phyloP scores from a whole-genome alignment of 2,113 vertebrate genomes.

The Excalfactoria chinensis region DNA sequence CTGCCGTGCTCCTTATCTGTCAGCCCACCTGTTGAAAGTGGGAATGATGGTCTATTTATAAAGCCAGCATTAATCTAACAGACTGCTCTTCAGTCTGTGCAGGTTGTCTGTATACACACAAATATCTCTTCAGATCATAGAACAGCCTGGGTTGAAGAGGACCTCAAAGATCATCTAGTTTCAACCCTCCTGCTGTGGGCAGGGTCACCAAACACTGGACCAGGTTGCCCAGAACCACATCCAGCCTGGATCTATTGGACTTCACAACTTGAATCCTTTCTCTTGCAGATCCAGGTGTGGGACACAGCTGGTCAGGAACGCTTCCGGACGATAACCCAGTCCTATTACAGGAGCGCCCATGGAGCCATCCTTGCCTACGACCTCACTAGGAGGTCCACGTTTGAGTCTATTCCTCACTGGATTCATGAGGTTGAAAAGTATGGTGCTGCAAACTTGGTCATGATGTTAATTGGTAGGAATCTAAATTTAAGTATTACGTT shows the following conservation, averaged over 20 bases:
- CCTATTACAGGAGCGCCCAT: slow-evolving; percentile 96
- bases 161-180: too few species aligned
- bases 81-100: neutral
- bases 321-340: slow-evolving; percentile 98
- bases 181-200: too few species aligned
- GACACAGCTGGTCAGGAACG: slow-evolving; percentile 97
- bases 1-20: neutral
- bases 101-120: neutral
- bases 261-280: neutral
- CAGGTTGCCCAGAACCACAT: too few species aligned
- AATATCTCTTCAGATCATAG: neutral
- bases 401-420: slow-evolving; percentile 92
- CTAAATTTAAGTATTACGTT: neutral
- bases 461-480: slow-evolving; percentile 91
- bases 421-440: slow-evolving; percentile 92
- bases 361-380: slow-evolving; percentile 96
- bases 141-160: too few species aligned
- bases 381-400: slow-evolving; percentile 88
- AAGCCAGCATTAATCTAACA: neutral
- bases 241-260: too few species aligned
- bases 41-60: neutral
- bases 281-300: slow-evolving; percentile 94
- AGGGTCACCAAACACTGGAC: too few species aligned
- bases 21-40: neutral
- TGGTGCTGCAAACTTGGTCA: slow-evolving; percentile 88